phyloP scores from a whole-genome alignment of 2,888 invertebrate genomes.

The Clepsis dumicolana region DNA sequence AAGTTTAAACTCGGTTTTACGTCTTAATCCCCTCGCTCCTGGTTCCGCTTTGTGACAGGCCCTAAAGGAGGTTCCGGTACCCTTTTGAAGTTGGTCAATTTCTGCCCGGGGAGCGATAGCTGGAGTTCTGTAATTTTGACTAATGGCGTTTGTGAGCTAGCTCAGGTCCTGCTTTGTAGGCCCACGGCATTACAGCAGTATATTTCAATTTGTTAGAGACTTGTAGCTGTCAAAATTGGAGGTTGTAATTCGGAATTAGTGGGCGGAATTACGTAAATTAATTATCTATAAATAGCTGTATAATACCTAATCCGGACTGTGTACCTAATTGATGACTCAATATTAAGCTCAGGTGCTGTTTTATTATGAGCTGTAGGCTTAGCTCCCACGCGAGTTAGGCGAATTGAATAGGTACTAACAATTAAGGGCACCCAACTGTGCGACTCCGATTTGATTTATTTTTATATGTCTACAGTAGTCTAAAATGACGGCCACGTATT shows the following conservation, averaged over 20 bases:
- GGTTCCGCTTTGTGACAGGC: slow-evolving; percentile 44
- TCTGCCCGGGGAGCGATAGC: slow-evolving; percentile 78
- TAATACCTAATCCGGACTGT: too few species aligned
- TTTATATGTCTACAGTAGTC: too few species aligned
- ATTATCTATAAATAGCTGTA: neutral
- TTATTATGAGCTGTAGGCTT: too few species aligned
- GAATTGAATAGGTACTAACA: too few species aligned
- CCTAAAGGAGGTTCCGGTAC: slow-evolving; percentile 60
- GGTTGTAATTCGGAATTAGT: neutral
- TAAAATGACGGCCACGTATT: too few species aligned
- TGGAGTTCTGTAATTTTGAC: slow-evolving; percentile 80
- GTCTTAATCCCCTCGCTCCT: slow-evolving; percentile 37
- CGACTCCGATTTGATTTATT: too few species aligned
- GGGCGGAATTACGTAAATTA: neutral
- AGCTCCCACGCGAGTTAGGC: too few species aligned
- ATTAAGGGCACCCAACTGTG: too few species aligned
- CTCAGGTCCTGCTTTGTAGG: slow-evolving; percentile 49
- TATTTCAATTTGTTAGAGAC: slow-evolving; percentile 22
- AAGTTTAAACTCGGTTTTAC: too few species aligned
- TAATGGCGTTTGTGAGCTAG: slow-evolving; percentile 71
- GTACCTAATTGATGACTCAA: too few species aligned
- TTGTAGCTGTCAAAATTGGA: neutral
- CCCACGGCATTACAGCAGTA: slow-evolving; percentile 27
- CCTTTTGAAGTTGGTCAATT: slow-evolving; percentile 78
- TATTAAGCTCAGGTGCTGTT: too few species aligned